Evolutionary conservation across 2,888 invertebrate genomes (phyloP).

Genomic region (Timema podura): DNA sequence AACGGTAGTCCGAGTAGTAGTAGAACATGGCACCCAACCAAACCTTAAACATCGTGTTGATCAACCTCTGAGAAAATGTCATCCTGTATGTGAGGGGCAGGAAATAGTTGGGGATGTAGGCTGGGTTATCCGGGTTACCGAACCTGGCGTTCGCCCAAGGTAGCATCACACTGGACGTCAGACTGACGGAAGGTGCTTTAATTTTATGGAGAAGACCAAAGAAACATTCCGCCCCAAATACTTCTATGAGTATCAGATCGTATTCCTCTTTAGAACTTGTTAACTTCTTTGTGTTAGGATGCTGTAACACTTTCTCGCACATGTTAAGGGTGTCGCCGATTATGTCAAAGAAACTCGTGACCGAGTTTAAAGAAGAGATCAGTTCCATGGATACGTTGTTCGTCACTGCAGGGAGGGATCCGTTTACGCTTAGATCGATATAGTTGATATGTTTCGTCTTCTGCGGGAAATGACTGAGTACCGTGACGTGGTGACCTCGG

Average conservation of each 20-base stretch:
- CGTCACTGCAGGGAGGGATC: conserved; percentile 14
- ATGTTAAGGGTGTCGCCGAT: too few species aligned
- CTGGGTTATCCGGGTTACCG: conserved; percentile 35
- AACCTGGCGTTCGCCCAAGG: conserved; percentile 31
- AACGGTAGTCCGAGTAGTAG: conserved; percentile 5
- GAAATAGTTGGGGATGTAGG: conserved; percentile 35
- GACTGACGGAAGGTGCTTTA: conserved; percentile 28
- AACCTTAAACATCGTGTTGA: conserved; percentile 31
- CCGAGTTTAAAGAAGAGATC: too few species aligned
- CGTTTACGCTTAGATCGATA: conserved; percentile 24
- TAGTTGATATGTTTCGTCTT: conserved; percentile 45
- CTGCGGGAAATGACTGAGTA: conserved; percentile 45
- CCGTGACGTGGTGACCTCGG: conserved; percentile 52
- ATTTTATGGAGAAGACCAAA: conserved; percentile 35
- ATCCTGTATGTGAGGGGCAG: conserved; percentile 35
- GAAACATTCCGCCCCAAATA: conserved; percentile 37
- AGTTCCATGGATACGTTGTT: conserved; percentile 22
- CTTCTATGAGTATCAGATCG: conserved; percentile 38
- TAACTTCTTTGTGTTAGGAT: conserved; percentile 17
- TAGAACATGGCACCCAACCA: background rate
- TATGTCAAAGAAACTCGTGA: too few species aligned
- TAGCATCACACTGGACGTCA: conserved; percentile 29
- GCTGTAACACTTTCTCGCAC: conserved; percentile 20
- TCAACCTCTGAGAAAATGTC: conserved; percentile 36
- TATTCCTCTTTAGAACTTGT: conserved; percentile 23